Evolutionary conservation across 2,888 invertebrate species (phyloP).

Genomic region (Copidosoma aretas): DNA sequence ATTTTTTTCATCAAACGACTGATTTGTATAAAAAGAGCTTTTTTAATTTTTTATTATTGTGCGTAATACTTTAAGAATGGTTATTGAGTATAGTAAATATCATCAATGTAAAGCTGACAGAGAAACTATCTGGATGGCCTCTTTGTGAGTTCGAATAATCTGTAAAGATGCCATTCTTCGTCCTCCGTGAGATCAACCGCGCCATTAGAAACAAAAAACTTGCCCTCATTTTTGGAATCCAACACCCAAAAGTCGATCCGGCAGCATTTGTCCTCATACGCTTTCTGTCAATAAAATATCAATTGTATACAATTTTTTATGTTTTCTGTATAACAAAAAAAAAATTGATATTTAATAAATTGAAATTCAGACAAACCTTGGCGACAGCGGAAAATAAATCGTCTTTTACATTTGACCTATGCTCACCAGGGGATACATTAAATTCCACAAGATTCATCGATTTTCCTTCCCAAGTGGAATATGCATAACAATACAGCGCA

Average conservation of each 20-base stretch:
- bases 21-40: no score
- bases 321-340: background rate
- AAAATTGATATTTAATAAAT: background rate
- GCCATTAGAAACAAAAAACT: constrained; percentile 76
- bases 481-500: constrained; percentile 79
- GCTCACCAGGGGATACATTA: constrained; percentile 16
- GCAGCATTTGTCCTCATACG: constrained; percentile 19
- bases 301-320: background rate
- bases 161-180: constrained; percentile 72
- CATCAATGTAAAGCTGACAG: no score
- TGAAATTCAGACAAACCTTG: constrained; percentile 26
- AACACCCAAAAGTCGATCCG: constrained; percentile 37
- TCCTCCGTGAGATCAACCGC: constrained; percentile 71
- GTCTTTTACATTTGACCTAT: constrained; percentile 14
- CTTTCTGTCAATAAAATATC: constrained; percentile 27
- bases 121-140: constrained; percentile 10
- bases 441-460: constrained; percentile 69
- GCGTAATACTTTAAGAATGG: no score
- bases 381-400: constrained; percentile 31
- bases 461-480: constrained; percentile 87
- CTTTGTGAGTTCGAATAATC: constrained; percentile 29
- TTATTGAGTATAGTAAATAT: no score
- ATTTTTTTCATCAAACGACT: no score
- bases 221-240: constrained; percentile 38
- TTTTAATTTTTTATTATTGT: no score